A percentile compares a stretch with the other conserved stretches of the same genome.
These are phyloP conservation scores for Panthera uncia DNA, from an alignment of 2,113 vertebrate species.

Conservation along the genomic window DNA sequence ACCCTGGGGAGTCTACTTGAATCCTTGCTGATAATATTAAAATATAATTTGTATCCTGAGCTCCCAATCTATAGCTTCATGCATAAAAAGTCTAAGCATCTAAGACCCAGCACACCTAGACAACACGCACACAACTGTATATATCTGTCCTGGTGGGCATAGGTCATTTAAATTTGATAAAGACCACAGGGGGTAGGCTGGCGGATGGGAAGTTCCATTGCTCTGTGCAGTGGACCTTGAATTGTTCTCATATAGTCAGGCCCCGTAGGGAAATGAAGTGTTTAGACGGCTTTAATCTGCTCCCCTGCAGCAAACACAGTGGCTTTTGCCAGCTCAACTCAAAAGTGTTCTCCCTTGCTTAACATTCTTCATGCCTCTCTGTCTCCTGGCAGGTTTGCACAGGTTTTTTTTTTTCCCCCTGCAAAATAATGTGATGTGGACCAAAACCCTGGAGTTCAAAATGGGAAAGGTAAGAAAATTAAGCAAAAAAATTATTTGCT, in stretches of 20 bases:
- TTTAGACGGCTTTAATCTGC: conserved; percentile 67
- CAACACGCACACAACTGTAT: not conserved
- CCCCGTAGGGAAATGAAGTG: conserved; percentile 43
- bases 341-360: not conserved
- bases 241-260: conserved; percentile 25
- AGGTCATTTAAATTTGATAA: conserved; percentile 66
- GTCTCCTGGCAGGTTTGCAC: not conserved
- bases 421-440: not conserved
- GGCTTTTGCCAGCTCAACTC: not conserved
- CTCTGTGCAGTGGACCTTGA: conserved; percentile 44
- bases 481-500: not conserved
- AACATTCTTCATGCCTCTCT: not conserved
- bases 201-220: not conserved
- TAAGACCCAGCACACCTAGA: not conserved
- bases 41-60: not conserved
- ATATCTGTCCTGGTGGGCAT: conserved; percentile 11
- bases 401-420: not conserved
- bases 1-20: not conserved
- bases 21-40: not conserved
- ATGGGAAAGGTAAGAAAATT: not conserved
- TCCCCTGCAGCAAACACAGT: not conserved
- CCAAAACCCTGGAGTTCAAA: not conserved
- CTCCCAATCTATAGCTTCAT: not conserved
- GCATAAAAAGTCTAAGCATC: conserved; percentile 46
- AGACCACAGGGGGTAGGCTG: not conserved